These are phyloP conservation scores for Pipa parva DNA, from an alignment of 2,113 vertebrate species.

Conservation along the genomic window DNA sequence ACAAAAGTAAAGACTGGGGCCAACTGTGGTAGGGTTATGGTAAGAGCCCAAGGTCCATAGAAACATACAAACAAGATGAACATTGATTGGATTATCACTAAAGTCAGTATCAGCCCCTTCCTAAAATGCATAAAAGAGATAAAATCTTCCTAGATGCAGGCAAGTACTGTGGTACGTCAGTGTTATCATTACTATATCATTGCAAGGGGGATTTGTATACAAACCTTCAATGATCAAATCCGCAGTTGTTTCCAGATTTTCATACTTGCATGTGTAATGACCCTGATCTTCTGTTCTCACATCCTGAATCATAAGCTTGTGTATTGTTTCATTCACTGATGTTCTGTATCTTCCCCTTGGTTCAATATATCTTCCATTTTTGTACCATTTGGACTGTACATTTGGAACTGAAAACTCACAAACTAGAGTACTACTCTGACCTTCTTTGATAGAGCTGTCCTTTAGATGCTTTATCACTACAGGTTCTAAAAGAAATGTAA, in stretches of 20 bases:
- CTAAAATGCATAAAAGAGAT: too few species aligned
- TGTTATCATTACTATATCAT: too few species aligned
- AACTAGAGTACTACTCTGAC: slow-evolving; percentile 78
- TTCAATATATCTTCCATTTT: slow-evolving; percentile 81
- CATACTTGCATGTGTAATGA: slow-evolving; percentile 80
- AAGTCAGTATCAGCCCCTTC: too few species aligned
- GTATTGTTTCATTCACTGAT: slow-evolving; percentile 84
- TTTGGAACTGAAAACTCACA: slow-evolving; percentile 93
- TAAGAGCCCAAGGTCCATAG: too few species aligned
- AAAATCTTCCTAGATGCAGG: too few species aligned
- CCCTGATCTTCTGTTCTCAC: slow-evolving; percentile 87
- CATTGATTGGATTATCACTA: too few species aligned
- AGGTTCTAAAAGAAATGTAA: slow-evolving; percentile 61
- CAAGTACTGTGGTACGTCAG: too few species aligned
- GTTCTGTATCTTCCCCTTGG: slow-evolving; percentile 77
- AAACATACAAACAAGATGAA: too few species aligned
- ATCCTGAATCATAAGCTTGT: slow-evolving; percentile 85
- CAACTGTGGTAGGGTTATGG: too few species aligned
- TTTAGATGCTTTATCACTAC: slow-evolving; percentile 85
- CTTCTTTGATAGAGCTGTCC: slow-evolving; percentile 86
- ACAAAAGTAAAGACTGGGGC: too few species aligned
- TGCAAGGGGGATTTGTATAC: too few species aligned
- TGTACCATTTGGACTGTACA: slow-evolving; percentile 86
- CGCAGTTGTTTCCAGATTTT: slow-evolving; percentile 81
- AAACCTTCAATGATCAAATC: slow-evolving; percentile 90